Evolutionary conservation across 2,888 invertebrate species (phyloP), one percentile per base, ranked within the genome.

Genomic region (Craniophora ligustri): DNA sequence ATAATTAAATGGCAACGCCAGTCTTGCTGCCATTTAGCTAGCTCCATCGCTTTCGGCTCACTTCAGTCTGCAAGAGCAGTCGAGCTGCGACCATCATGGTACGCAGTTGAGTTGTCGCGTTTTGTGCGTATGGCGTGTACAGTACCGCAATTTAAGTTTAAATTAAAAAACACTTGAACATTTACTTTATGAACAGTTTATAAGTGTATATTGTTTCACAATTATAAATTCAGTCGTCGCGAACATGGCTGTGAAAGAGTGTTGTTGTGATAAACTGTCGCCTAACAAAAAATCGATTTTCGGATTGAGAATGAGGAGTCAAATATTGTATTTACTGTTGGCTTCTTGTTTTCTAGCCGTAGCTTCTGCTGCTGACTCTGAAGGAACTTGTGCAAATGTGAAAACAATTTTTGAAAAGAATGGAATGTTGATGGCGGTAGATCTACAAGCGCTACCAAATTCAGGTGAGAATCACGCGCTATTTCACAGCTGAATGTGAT

Each of bases 241-340:
- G 80, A 87, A 84, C 80, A 93, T 92, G 92, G 88, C 89, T 88
- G 92, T 92, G 91, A 88, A 86, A 86, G 84, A 87, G 92, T 91
- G 89, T 91, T 90, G 79, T 88, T 85, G 88, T 92, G 91, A 80
- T 83, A 87, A 89, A 91, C 87, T 89, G 89, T 89, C 89, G 84
- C 82, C 84, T 85, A 88, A 87, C 87, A 89, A 90, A 90, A 92
- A 92, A 93, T 93, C 93, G 92, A 93, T 93, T 93, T 88, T 90
- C 73, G 89, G 90, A 86, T 89, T 88, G 82, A 85, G 87, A 87
- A 89, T 91, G 88, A 79, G 80, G 80, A 88, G 84, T 85, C 87
- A 87, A 89, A 89, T 91, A 85, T 82, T 92, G 82, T 89, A 84
- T 90, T 86, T 91, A 84, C 76, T 90, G 78, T 83, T 91, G 79